phyloP scores from a whole-genome alignment of 1,140 invertebrate genomes.

The Eumeta japonica region DNA sequence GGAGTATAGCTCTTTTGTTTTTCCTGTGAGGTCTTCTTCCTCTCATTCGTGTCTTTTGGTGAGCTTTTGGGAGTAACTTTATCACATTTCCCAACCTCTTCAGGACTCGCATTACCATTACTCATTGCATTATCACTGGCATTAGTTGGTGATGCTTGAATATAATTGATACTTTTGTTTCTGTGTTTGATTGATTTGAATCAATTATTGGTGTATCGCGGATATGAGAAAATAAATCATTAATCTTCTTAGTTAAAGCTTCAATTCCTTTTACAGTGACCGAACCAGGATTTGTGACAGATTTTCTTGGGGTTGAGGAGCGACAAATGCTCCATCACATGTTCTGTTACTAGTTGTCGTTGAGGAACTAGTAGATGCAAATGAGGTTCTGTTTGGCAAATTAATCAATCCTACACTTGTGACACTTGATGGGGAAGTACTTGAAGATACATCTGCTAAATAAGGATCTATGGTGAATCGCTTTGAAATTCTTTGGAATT shows the following conservation, averaged over 20 bases:
- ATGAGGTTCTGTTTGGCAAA: constrained; percentile 47
- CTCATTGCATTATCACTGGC: constrained; percentile 24
- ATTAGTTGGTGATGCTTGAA: constrained; percentile 34
- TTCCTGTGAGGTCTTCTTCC: constrained; percentile 41
- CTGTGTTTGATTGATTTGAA: constrained; percentile 24
- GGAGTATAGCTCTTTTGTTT: constrained; percentile 50
- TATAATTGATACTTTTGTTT: constrained; percentile 40
- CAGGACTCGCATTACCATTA: constrained; percentile 45
- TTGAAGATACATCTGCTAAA: constrained; percentile 40
- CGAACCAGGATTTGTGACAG: constrained; percentile 27
- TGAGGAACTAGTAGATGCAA: constrained; percentile 43
- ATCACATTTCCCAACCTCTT: constrained; percentile 45
- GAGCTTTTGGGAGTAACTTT: constrained; percentile 53
- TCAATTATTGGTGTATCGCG: constrained; percentile 31
- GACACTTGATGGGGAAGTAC: constrained; percentile 47
- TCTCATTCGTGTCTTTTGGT: constrained; percentile 41
- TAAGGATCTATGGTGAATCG: constrained; percentile 49
- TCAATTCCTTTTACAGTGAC: constrained; percentile 47
- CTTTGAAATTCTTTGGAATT: constrained; percentile 51
- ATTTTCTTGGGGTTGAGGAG: constrained; percentile 50
- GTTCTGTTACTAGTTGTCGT: constrained; percentile 44
- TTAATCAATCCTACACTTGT: constrained; percentile 48
- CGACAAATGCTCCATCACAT: constrained; percentile 48
- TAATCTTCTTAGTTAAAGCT: constrained; percentile 42
- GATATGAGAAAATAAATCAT: constrained; percentile 47